Conservation (phyloP, 2,888 invertebrate genomes). For the Cheilosia vernalis region DNA sequence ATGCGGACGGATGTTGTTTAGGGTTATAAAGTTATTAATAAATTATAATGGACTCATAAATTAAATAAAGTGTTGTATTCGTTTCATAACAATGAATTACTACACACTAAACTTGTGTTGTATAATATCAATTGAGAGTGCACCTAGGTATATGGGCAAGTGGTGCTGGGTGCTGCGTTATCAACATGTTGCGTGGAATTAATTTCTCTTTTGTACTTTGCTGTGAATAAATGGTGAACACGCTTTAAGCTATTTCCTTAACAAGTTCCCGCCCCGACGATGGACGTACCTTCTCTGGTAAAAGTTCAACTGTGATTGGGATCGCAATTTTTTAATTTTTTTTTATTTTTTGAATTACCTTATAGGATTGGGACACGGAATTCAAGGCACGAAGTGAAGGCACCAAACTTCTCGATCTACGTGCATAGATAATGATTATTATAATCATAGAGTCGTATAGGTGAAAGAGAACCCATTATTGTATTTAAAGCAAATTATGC, state of each 20-base stretch:
- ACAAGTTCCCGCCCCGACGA: not conserved
- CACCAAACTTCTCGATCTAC: slow-evolving; percentile 59
- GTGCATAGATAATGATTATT: slow-evolving; percentile 61
- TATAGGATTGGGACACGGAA: slow-evolving; percentile 22
- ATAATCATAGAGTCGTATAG: slow-evolving; percentile 34
- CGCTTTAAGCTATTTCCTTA: slow-evolving; percentile 5
- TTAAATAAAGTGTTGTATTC: slow-evolving; percentile 24
- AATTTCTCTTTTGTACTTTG: slow-evolving; percentile 2
- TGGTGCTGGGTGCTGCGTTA: slow-evolving; percentile 18
- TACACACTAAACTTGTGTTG: slow-evolving; percentile 16
- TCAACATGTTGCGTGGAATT: slow-evolving; percentile 38
- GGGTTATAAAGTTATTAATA: slow-evolving; percentile 69
- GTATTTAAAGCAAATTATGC: slow-evolving; percentile 63
- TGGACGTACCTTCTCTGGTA: not conserved
- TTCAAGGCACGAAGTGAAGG: slow-evolving; percentile 50
- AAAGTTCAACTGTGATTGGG: slow-evolving; percentile 18
- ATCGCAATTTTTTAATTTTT: slow-evolving; percentile 22
- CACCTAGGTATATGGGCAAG: not conserved
- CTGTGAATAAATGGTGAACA: slow-evolving; percentile 1
- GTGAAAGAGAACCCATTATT: slow-evolving; percentile 53
- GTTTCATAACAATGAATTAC: slow-evolving; percentile 29
- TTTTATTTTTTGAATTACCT: not conserved
- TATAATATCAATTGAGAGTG: slow-evolving; percentile 34
- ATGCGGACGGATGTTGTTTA: slow-evolving; percentile 65
- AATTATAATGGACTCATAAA: slow-evolving; percentile 59